A percentile compares a stretch with the other conserved stretches of the same genome.
phyloP scores from a whole-genome alignment of 92 coral and sea anemone species.

The Blastomussa wellsi region DNA sequence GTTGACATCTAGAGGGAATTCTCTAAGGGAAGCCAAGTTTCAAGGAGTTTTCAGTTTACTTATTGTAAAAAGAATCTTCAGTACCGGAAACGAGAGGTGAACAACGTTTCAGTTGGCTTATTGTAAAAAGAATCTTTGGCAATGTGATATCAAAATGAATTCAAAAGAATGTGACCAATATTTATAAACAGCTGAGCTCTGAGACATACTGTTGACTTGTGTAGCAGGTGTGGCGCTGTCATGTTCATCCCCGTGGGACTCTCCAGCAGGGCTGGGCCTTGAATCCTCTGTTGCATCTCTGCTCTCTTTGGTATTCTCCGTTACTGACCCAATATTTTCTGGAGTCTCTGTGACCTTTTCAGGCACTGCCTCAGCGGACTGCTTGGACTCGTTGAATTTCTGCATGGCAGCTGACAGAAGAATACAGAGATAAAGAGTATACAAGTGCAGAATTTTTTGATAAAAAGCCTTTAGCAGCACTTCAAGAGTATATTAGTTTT shows the following conservation, averaged over 20 bases:
- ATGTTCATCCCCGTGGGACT: constrained; percentile 2
- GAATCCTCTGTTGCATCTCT: neutral
- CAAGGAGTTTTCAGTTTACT: too few species aligned
- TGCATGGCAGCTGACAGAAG: constrained; percentile 61
- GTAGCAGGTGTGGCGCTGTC: neutral
- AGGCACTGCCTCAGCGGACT: neutral
- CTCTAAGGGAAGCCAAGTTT: too few species aligned
- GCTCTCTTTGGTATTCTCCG: neutral
- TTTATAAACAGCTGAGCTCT: neutral
- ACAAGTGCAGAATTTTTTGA: neutral
- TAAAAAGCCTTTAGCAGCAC: neutral
- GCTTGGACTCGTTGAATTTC: constrained; percentile 45
- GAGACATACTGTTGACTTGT: constrained; percentile 7
- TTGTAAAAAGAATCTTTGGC: too few species aligned
- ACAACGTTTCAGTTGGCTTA: too few species aligned
- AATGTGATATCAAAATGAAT: too few species aligned
- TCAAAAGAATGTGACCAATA: too few species aligned
- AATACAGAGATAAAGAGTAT: neutral
- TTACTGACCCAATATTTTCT: neutral
- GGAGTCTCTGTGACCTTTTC: neutral
- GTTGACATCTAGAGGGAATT: too few species aligned
- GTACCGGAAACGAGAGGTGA: too few species aligned
- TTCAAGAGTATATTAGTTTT: neutral
- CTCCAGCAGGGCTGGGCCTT: constrained; percentile 19
- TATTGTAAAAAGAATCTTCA: too few species aligned